Conservation (phyloP, 2,888 invertebrate genomes). For the Trichopria drosophilae region DNA sequence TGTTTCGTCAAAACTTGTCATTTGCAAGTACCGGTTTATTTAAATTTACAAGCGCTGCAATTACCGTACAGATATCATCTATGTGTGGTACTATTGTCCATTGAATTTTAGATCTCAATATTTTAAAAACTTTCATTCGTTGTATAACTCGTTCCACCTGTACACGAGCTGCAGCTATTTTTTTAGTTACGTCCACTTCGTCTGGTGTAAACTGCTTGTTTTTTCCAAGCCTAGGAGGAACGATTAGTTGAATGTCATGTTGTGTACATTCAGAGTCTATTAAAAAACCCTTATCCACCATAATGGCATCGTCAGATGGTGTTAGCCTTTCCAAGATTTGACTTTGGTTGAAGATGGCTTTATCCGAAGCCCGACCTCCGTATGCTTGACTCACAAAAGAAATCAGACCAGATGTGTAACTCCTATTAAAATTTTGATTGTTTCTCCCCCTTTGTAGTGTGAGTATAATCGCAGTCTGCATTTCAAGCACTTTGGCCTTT, state of each 20-base stretch:
- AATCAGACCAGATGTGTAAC: slow-evolving; percentile 31
- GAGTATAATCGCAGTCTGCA: slow-evolving; percentile 32
- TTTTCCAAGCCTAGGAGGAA: slow-evolving; percentile 29
- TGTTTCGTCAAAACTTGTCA: too few species aligned
- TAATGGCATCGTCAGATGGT: slow-evolving; percentile 27
- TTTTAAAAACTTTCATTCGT: slow-evolving; percentile 29
- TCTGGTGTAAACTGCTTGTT: slow-evolving; percentile 27
- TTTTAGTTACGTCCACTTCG: slow-evolving; percentile 27
- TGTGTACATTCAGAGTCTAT: slow-evolving; percentile 28
- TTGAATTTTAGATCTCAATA: too few species aligned
- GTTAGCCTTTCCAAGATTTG: slow-evolving; percentile 22
- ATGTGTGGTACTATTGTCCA: neutral
- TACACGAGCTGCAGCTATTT: slow-evolving; percentile 33
- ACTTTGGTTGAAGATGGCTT: slow-evolving; percentile 28
- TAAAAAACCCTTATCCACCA: slow-evolving; percentile 35
- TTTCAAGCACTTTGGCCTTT: slow-evolving; percentile 28
- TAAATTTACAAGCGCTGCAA: slow-evolving; percentile 13
- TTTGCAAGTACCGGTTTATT: too few species aligned
- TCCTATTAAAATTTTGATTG: slow-evolving; percentile 32
- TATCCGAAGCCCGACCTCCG: slow-evolving; percentile 33
- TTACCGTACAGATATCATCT: slow-evolving; percentile 5
- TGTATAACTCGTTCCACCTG: slow-evolving; percentile 35
- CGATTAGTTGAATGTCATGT: slow-evolving; percentile 30
- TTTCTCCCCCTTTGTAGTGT: slow-evolving; percentile 30
- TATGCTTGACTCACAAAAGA: slow-evolving; percentile 31